Evolutionary conservation across 2,113 vertebrate species (phyloP).

Genomic region (Perccottus glenii): DNA sequence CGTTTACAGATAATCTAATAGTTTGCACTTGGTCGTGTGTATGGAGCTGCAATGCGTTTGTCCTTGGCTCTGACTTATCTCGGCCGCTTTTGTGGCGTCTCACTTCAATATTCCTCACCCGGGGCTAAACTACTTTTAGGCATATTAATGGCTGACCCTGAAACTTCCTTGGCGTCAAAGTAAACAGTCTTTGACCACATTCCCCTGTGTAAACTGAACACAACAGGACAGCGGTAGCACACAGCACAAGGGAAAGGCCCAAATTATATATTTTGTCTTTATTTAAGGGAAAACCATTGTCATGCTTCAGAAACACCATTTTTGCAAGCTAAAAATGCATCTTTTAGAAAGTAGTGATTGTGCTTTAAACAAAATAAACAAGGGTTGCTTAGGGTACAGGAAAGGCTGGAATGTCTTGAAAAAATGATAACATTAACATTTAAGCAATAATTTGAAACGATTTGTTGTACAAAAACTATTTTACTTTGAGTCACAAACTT

Average conservation of each 20-base stretch:
- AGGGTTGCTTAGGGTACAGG: too few species aligned
- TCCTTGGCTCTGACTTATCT: constrained; percentile 69
- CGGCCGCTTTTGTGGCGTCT: constrained; percentile 50
- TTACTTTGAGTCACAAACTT: too few species aligned
- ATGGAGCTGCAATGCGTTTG: constrained; percentile 59
- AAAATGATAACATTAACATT: too few species aligned
- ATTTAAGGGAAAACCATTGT: neutral
- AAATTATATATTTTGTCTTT: neutral
- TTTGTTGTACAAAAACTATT: too few species aligned
- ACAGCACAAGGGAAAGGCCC: constrained; percentile 8
- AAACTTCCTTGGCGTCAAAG: constrained; percentile 56
- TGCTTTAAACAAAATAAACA: too few species aligned
- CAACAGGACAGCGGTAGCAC: constrained; percentile 18
- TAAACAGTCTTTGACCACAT: constrained; percentile 46
- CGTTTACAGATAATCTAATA: constrained; percentile 66
- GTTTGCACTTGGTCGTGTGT: constrained; percentile 48
- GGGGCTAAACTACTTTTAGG: constrained; percentile 61
- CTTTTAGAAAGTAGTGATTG: too few species aligned
- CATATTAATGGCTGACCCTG: constrained; percentile 68
- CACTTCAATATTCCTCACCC: constrained; percentile 63
- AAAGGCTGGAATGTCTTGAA: too few species aligned
- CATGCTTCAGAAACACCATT: neutral
- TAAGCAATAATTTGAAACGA: too few species aligned
- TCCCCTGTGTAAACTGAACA: constrained; percentile 1
- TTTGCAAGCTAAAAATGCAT: neutral